Conservation (phyloP, 2,888 invertebrate species). For the Clostera curtula region DNA sequence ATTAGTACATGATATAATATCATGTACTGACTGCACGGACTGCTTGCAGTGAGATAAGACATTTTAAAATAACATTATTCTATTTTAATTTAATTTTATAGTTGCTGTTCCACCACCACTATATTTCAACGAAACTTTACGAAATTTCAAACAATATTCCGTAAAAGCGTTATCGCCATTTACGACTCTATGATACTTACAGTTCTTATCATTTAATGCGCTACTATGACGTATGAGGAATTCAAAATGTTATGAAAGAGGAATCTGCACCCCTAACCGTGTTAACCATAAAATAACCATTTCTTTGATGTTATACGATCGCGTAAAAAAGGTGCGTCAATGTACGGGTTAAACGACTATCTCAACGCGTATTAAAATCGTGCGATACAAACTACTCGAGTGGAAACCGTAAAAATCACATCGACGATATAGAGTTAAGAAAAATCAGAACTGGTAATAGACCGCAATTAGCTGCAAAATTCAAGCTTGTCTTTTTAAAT, state of each 20-base stretch:
- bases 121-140: background rate
- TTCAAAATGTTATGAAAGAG: constrained; percentile 69
- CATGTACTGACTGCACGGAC: too few species aligned
- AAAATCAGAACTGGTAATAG: background rate
- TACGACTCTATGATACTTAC: constrained; percentile 32
- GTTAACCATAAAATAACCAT: constrained; percentile 66
- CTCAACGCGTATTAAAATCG: constrained; percentile 66
- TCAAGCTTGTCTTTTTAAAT: too few species aligned
- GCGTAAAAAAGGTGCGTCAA: constrained; percentile 60
- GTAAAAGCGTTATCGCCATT: constrained; percentile 7
- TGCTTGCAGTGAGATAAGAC: too few species aligned
- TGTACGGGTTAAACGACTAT: constrained; percentile 65
- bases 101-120: constrained; percentile 9
- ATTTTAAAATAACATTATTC: background rate
- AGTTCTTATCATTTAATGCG: constrained; percentile 48
- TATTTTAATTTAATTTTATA: background rate
- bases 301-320: constrained; percentile 65
- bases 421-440: constrained; percentile 26
- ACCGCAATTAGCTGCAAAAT: too few species aligned
- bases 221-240: constrained; percentile 50
- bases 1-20: too few species aligned
- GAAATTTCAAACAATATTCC: constrained; percentile 1
- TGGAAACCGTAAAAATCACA: constrained; percentile 64
- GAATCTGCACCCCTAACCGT: constrained; percentile 49
- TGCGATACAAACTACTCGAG: constrained; percentile 66